phyloP scores from a whole-genome alignment of 1,140 invertebrate genomes.

The Rhagoletis pomonella region DNA sequence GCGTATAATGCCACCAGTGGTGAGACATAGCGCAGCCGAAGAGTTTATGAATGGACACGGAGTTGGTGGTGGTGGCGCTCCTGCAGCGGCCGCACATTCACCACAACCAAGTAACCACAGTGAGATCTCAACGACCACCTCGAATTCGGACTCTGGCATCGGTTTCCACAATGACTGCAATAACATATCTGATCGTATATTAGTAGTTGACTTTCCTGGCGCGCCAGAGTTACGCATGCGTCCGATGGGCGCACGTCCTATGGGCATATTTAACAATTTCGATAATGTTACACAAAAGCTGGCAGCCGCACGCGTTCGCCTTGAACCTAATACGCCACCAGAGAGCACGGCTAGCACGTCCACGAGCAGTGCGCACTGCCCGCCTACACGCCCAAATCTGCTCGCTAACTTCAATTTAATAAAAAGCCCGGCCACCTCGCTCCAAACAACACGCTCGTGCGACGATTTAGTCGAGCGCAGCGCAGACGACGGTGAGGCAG shows the following conservation, averaged over 20 bases:
- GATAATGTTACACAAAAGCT: conserved; percentile 63
- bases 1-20: conserved; percentile 70
- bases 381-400: conserved; percentile 60
- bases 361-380: background rate
- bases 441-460: conserved; percentile 67
- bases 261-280: conserved; percentile 60
- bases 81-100: conserved; percentile 78
- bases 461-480: conserved; percentile 64
- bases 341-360: conserved; percentile 54
- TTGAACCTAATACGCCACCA: conserved; percentile 63
- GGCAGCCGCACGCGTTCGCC: conserved; percentile 77
- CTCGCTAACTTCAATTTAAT: conserved; percentile 69
- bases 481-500: conserved; percentile 40
- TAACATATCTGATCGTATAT: conserved; percentile 86
- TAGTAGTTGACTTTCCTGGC: conserved; percentile 85
- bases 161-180: conserved; percentile 91
- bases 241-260: conserved; percentile 58
- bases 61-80: conserved; percentile 56
- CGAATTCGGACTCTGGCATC: conserved; percentile 96
- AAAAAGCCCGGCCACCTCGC: conserved; percentile 66
- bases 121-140: conserved; percentile 88
- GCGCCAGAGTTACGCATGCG: conserved; percentile 33
- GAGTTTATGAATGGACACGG: conserved; percentile 59
- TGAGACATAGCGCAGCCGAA: conserved; percentile 56
- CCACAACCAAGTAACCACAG: conserved; percentile 88